A percentile compares a stretch with the other conserved stretches of the same genome.
These are phyloP conservation scores for Tanytarsus gracilentus DNA, from an alignment of 2,888 invertebrate genomes.

Conservation along the genomic window DNA sequence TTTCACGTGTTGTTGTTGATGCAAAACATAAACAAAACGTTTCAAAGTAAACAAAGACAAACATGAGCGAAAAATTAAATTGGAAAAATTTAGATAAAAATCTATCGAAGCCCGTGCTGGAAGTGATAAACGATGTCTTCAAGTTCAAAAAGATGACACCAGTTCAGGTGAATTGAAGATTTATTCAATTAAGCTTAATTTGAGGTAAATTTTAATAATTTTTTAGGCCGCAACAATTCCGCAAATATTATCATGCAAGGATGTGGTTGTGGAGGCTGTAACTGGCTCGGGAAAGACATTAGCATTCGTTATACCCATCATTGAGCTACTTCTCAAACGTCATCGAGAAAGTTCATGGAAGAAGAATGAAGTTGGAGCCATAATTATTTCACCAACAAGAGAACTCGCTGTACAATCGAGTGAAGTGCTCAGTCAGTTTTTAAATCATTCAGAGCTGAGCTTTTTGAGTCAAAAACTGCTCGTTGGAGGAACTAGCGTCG, in stretches of 20 bases:
- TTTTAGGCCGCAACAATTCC: conserved; percentile 81
- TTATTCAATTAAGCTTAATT: no score
- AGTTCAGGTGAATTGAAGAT: conserved; percentile 42
- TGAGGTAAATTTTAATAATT: neutral
- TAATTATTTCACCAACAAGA: conserved; percentile 91
- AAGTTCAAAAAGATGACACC: conserved; percentile 52
- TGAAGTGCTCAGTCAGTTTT: conserved; percentile 51
- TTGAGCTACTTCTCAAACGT: conserved; percentile 69
- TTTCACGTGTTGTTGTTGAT: neutral
- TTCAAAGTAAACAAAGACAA: neutral
- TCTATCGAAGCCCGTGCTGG: conserved; percentile 46
- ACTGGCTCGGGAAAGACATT: conserved; percentile 98
- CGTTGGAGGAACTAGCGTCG: conserved; percentile 75
- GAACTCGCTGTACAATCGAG: conserved; percentile 88
- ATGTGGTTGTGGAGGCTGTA: conserved; percentile 96
- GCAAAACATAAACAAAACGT: neutral
- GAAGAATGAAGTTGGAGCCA: conserved; percentile 69
- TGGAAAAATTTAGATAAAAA: conserved; percentile 44
- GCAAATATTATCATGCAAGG: conserved; percentile 77
- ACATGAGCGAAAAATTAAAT: conserved; percentile 34
- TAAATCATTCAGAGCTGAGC: conserved; percentile 45
- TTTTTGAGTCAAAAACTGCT: conserved; percentile 52
- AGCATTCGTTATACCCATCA: conserved; percentile 85
- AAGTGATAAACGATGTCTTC: conserved; percentile 45
- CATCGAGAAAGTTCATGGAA: conserved; percentile 55